Conservation (phyloP, 2,113 vertebrate genomes). For the Bubalus kerabau region DNA sequence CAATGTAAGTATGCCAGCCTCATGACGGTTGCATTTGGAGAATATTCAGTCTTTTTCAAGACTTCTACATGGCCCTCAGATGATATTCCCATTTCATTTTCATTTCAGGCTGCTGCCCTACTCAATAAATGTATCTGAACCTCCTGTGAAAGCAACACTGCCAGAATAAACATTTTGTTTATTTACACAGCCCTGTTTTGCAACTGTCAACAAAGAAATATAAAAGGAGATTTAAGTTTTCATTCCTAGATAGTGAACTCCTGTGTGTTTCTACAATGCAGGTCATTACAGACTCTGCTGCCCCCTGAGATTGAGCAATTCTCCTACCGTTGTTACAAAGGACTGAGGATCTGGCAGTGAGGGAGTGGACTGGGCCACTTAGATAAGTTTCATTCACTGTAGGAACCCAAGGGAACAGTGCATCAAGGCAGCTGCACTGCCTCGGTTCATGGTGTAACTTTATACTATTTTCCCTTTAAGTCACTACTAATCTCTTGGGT, state of each 20-base stretch:
- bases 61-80: neutral
- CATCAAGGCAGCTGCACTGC: constrained; percentile 75
- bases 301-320: constrained; percentile 72
- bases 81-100: constrained; percentile 39
- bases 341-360: neutral
- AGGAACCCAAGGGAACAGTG: constrained; percentile 75
- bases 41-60: constrained; percentile 17
- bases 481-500: constrained; percentile 83
- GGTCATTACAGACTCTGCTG: constrained; percentile 63
- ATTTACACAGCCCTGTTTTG: neutral
- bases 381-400: constrained; percentile 77
- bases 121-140: constrained; percentile 65
- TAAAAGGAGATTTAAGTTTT: constrained; percentile 68
- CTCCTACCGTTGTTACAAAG: constrained; percentile 59
- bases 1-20: constrained; percentile 51
- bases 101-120: constrained; percentile 13
- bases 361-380: constrained; percentile 72
- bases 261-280: constrained; percentile 63
- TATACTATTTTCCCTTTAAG: constrained; percentile 82
- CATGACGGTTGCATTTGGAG: constrained; percentile 5
- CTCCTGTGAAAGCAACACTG: neutral
- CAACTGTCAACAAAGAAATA: constrained; percentile 64
- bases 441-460: constrained; percentile 79
- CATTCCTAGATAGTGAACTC: constrained; percentile 68
- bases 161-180: constrained; percentile 72